Percentiles rank a stretch among this genome's conserved stretches.
These are phyloP conservation scores for Laupala kohalensis DNA, from an alignment of 1,140 invertebrate genomes.

Conservation along the genomic window DNA sequence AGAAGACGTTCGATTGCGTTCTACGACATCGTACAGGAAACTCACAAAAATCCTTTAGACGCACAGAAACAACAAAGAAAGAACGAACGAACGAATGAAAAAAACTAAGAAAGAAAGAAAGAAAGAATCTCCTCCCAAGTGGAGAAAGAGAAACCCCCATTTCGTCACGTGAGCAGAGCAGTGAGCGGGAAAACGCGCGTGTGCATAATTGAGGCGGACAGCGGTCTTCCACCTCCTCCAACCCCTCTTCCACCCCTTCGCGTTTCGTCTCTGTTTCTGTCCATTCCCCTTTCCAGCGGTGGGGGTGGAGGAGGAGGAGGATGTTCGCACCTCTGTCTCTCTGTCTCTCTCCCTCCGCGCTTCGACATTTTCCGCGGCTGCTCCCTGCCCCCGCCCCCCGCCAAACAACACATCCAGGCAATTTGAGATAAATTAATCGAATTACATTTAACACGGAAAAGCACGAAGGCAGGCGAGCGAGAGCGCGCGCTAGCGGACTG, in stretches of 20 bases:
- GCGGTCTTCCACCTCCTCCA: background rate
- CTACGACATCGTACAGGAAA: too few species aligned
- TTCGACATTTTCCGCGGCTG: background rate
- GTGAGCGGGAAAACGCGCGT: background rate
- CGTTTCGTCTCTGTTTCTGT: too few species aligned
- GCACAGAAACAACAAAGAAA: too few species aligned
- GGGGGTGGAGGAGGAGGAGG: background rate
- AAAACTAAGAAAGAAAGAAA: too few species aligned
- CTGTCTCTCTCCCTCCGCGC: background rate
- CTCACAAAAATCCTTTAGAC: too few species aligned
- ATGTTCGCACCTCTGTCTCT: constrained; percentile 4
- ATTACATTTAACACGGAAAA: constrained; percentile 17
- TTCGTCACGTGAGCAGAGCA: background rate
- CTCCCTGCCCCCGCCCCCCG: background rate
- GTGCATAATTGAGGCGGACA: background rate
- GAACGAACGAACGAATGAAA: too few species aligned
- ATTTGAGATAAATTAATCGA: constrained; percentile 19
- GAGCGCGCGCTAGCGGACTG: constrained; percentile 2
- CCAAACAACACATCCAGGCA: constrained; percentile 12
- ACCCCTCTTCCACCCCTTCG: background rate
- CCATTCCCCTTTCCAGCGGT: background rate
- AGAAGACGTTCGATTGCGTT: too few species aligned
- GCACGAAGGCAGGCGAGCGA: constrained; percentile 13
- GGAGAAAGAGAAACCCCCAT: background rate
- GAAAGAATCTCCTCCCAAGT: too few species aligned